Conservation (phyloP, 2,113 vertebrate species). For the Penelope pileata region DNA sequence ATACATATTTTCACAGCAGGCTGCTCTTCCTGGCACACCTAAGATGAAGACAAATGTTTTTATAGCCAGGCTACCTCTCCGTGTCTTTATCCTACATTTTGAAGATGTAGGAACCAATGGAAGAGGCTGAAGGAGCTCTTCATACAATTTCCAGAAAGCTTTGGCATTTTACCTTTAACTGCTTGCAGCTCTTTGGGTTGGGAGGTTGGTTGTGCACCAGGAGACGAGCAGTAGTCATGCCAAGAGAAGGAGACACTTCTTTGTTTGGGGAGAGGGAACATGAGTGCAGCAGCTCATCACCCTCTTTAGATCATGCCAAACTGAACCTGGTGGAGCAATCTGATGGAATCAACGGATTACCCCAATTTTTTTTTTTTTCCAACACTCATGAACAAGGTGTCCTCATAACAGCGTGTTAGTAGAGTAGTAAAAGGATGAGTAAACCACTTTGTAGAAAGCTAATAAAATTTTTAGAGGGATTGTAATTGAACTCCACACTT, state of each 20-base stretch:
- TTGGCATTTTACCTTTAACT: neutral
- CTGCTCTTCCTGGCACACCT: neutral
- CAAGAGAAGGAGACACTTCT: neutral
- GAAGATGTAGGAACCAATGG: neutral
- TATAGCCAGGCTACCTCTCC: neutral
- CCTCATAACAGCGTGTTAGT: neutral
- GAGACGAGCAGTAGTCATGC: neutral
- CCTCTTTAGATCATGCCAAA: neutral
- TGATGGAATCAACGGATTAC: rapidly evolving
- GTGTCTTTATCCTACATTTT: neutral
- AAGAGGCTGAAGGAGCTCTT: neutral
- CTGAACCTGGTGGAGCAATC: rapidly evolving
- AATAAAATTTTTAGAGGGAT: neutral
- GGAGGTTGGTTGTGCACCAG: neutral
- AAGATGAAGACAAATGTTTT: neutral
- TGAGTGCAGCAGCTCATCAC: rapidly evolving
- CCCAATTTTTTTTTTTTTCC: neutral
- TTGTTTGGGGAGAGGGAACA: neutral
- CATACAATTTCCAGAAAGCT: neutral
- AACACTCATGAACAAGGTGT: neutral
- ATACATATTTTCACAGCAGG: neutral
- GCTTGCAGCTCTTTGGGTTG: neutral
- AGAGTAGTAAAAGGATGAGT: neutral
- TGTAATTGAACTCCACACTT: neutral
- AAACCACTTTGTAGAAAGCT: neutral